Base-by-base conservation (phyloP, 1,140 invertebrate genomes). In the Drosophila sucinea region DNA sequence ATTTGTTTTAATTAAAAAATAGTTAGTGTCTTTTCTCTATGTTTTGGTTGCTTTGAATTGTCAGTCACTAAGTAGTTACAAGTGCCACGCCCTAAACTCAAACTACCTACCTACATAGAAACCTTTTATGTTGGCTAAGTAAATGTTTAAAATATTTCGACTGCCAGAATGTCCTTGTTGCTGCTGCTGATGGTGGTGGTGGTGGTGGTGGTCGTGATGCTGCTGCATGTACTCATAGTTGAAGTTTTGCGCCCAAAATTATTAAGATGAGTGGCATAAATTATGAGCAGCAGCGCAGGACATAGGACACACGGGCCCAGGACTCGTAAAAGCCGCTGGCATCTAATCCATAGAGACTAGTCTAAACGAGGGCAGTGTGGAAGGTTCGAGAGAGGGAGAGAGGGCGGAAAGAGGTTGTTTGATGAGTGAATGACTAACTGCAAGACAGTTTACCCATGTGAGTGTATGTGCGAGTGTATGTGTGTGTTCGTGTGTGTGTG, bases 181-280 rank as follows among this genome's bases (percentile, higher is more conserved):
- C 17, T 72, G 72, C 51, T 70, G 1, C 2, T 10, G 35, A 8
- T 35, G 68, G 41, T 55, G 44, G 33, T 69, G 7, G 27, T 63
- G 32, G 55, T 44, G 33, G 33, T 2, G 65, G 51, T 55, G 40
- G 40, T 56, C 4, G 35, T 60, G 25, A 33, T 35, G 29, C 60
- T 70, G 23, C 47, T 77, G 62, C 75, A 66, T 70, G 63, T 77
- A 57, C 75, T 77, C 74, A 68, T 71, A 77, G 75, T 70, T 77
- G 73, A 87, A 87, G 76, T 87, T 86, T 77, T 83, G 76, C 73
- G 84, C 68, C 83, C 84, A 80, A 90, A 90, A 89, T 89, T 90
- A 89, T 89, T 90, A 89, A 90, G 85, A 89, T 89, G 85, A 89
- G 85, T 89, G 81, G 85, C 82, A 89, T 89, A 89, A 89, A 90